Percentiles rank a stretch among this genome's conserved stretches.
These are phyloP conservation scores for Ctenopoma multispine DNA, from an alignment of 2,797 vertebrate genomes.

Conservation along the genomic window DNA sequence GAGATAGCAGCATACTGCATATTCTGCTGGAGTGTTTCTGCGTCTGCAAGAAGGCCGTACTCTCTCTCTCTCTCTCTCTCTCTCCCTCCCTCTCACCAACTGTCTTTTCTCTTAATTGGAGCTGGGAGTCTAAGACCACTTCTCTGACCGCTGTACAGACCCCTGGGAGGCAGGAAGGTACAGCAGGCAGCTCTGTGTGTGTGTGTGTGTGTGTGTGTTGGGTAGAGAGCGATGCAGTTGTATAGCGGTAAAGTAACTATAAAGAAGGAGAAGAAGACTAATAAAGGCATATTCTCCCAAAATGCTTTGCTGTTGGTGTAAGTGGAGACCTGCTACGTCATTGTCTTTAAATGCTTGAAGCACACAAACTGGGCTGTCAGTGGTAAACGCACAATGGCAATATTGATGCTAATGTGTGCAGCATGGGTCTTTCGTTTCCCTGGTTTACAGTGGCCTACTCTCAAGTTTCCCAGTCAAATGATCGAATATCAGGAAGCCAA, in stretches of 20 bases:
- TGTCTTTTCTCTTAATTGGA: slow-evolving; percentile 78
- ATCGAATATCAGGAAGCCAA: too few relatives aligned
- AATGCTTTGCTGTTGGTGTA: neutral
- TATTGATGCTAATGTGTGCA: neutral
- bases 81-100: slow-evolving; percentile 55
- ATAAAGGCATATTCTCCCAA: slow-evolving; percentile 4
- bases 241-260: slow-evolving; percentile 10
- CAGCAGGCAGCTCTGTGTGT: slow-evolving; percentile 38
- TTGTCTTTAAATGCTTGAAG: neutral
- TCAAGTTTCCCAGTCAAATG: too few relatives aligned
- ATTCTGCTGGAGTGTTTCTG: slow-evolving; percentile 66
- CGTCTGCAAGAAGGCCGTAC: slow-evolving; percentile 47
- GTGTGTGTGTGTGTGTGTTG: slow-evolving; percentile 1
- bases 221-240: neutral
- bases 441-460: too few relatives aligned
- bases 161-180: slow-evolving; percentile 53
- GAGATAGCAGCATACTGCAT: slow-evolving; percentile 33
- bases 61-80: too few relatives aligned
- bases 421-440: too few relatives aligned
- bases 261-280: slow-evolving; percentile 12
- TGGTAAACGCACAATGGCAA: neutral
- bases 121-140: slow-evolving; percentile 64
- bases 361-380: neutral
- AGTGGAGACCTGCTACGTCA: neutral
- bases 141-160: slow-evolving; percentile 59